Base-by-base conservation (phyloP, 2,888 invertebrate genomes). In the Lucinisca nassula region DNA sequence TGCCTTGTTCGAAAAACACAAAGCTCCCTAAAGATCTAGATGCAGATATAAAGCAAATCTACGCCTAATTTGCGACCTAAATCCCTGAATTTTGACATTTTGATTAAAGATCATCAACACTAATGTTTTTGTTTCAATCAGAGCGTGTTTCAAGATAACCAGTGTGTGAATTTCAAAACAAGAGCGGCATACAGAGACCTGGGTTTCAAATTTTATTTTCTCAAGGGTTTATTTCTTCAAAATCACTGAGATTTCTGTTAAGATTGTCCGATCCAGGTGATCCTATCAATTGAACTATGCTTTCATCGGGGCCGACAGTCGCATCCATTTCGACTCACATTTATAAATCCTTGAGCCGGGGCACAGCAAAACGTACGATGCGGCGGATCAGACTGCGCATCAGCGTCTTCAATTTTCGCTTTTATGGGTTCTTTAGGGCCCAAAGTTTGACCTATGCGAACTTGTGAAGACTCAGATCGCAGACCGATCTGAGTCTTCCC, bases 161-260 rank as follows among this genome's bases (percentile, higher is more conserved):
- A 2, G 27, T 61, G 61, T 61, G 61, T 27, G 61, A 61, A 61
- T 27, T n/a, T 27, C 24, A 24, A 1, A 61, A 61, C 61, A 61
- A 61, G 61, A 24, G 8, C 27, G 61, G 12, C 1, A 61, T 30
- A 61, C 61, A 61, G 10, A 30, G 61, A 12, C 27, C 61, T n/a
- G 61, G 61, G 61, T 61, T 27, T 61, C 61, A 61, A 61, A 27
- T 61, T 61, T 61, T 61, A 30, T 61, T 61, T 61, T 61, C 61
- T 61, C 24, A 61, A 4, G 24, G 30, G 10, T 61, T 30, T 61
- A 30, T 61, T 61, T 61, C 61, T 61, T 27, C 61, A 14, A 61
- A 61, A 24, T 61, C 24, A 61, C 27, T 24, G 61, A 61, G 61
- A 61, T 61, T 24, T 24, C 61, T 61, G 14, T 24, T 24, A 14